Evolutionary conservation across 2,888 invertebrate genomes (phyloP).

Genomic region (Microctonus hyperodae): DNA sequence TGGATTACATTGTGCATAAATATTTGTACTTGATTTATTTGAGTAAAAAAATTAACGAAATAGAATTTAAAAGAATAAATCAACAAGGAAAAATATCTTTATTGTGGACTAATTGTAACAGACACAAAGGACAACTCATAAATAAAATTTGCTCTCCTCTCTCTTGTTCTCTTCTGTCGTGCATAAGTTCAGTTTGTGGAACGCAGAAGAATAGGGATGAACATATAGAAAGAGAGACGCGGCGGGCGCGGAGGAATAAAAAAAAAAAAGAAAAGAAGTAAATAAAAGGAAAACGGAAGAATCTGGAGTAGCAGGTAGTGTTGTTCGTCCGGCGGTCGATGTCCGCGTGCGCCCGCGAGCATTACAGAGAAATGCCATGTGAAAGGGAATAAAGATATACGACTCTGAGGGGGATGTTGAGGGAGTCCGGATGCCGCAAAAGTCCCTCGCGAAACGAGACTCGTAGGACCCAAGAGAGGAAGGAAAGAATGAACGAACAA

Average conservation of each 20-base stretch:
- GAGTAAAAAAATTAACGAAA: background rate
- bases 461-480: conserved; percentile 14
- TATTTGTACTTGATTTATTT: too few relatives aligned
- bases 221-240: conserved; percentile 39
- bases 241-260: conserved; percentile 30
- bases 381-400: conserved; percentile 52
- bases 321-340: conserved; percentile 44
- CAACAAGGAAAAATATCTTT: background rate
- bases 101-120: background rate
- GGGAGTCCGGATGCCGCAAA: conserved; percentile 41
- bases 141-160: background rate
- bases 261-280: conserved; percentile 38
- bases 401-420: conserved; percentile 36
- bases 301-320: conserved; percentile 56
- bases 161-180: background rate
- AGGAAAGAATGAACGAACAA: conserved; percentile 18
- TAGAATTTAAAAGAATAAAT: background rate
- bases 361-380: conserved; percentile 11
- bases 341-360: conserved; percentile 32
- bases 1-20: background rate
- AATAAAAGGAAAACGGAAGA: conserved; percentile 32
- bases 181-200: conserved; percentile 25
- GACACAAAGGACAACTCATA: background rate
- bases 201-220: conserved; percentile 30
- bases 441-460: conserved; percentile 44